A percentile compares a stretch with the other conserved stretches of the same genome.
phyloP scores from a whole-genome alignment of 2,113 vertebrate species.

The Ovibos moschatus region DNA sequence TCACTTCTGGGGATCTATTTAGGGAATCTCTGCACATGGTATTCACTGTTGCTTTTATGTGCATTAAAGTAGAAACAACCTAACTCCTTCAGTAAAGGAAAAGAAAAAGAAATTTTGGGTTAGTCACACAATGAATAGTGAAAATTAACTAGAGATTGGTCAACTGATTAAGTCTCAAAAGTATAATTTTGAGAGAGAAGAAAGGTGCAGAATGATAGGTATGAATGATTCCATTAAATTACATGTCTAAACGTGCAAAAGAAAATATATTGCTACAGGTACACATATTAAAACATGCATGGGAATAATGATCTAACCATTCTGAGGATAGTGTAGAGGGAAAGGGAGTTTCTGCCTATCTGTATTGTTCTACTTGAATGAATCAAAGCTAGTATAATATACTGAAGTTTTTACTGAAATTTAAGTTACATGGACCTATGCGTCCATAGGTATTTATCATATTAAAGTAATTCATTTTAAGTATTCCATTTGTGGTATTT shows the following conservation, averaged over 20 bases:
- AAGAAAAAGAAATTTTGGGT: not conserved
- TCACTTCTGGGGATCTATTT: not conserved
- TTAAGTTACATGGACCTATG: not conserved
- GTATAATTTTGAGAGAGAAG: conserved; percentile 30
- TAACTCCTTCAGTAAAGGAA: not conserved
- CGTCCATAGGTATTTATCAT: not conserved
- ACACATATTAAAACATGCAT: not conserved
- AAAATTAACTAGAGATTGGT: conserved; percentile 30
- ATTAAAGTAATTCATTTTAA: not conserved
- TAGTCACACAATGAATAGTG: not conserved
- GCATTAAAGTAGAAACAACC: not conserved
- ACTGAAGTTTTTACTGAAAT: not conserved
- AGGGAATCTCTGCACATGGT: not conserved
- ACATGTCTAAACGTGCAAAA: not conserved
- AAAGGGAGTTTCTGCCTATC: not conserved
- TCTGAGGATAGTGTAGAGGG: not conserved
- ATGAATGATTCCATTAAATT: conserved; percentile 15
- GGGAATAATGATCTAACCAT: not conserved
- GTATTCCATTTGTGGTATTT: not conserved
- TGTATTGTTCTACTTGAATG: not conserved
- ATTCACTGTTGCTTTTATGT: not conserved
- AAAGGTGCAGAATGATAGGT: conserved; percentile 25
- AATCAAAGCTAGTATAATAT: not conserved
- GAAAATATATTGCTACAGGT: not conserved
- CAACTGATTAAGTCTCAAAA: not conserved